Evolutionary conservation across 2,888 invertebrate species (phyloP).

Genomic region (Psylliodes chrysocephalus): DNA sequence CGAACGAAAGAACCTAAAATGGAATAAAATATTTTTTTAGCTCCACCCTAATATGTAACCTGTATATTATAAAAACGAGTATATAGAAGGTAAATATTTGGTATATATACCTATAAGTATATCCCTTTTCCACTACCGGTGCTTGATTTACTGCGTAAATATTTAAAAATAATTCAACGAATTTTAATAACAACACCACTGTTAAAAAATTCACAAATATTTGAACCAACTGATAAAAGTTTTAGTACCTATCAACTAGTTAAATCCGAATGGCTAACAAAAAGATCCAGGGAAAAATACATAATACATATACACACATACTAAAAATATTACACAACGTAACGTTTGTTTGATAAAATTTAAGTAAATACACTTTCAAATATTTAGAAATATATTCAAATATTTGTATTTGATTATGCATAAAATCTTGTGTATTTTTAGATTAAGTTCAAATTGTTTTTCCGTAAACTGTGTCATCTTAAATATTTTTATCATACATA

Average conservation of each 20-base stretch:
- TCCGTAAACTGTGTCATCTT: neutral
- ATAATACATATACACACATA: no score
- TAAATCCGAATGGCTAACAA: no score
- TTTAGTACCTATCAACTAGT: neutral
- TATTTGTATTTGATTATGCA: neutral
- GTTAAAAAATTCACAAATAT: neutral
- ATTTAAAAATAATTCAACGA: neutral
- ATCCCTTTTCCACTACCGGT: no score
- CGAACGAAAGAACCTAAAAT: no score
- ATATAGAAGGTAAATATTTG: no score
- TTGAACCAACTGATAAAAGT: neutral
- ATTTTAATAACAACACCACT: neutral
- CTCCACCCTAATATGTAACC: no score
- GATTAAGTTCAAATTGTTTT: neutral
- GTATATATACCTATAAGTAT: no score
- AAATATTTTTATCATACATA: neutral
- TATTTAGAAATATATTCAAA: constrained; percentile 2
- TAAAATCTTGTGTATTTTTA: neutral
- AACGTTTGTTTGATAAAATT: neutral
- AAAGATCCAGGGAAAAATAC: neutral
- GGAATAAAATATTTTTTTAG: no score
- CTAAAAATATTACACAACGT: neutral
- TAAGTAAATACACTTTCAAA: neutral
- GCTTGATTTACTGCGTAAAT: no score
- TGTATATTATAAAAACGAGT: no score